Base-by-base conservation (phyloP, 1,140 invertebrate genomes). In the Lepidurus packardi region DNA sequence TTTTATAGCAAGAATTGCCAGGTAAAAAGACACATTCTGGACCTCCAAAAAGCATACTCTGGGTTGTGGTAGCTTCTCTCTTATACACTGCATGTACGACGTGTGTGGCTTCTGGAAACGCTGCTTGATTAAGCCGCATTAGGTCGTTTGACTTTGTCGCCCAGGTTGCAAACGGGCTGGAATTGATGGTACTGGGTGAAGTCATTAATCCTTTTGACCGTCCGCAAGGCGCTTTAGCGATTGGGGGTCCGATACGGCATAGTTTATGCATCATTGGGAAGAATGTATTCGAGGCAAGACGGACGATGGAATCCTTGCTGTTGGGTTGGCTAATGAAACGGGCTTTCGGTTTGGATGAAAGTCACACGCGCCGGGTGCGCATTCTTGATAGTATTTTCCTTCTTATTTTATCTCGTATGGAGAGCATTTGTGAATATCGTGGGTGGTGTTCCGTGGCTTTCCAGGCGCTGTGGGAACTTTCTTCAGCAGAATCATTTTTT, bases 61-160 rank as follows among this genome's bases (percentile, higher is more conserved):
- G 34, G 34, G 34, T 34, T 34, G 34, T 34, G 34, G 34, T 34
- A 34, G 34, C 3, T 34, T 34, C 34, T 3, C 34, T 34, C 34
- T 34, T 34, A 65, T 65, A 65, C 21, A 7, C 0, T 65, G 53
- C 34, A 3, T 34, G 21, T 65, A 65, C 53, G 13, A 65, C 53
- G 53, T 65, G 53, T 65, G 53, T 65, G 53, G 53, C 53, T 65
- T 65, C 53, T 65, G 53, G 53, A 65, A 65, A 7, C 16, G 53
- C 21, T 65, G 13, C 53, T 65, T 65, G 53, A 65, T 65, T 65
- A 65, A 65, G 53, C 21, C 53, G 53, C 53, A 65, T 65, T 65
- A 65, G 53, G 53, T 65, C 16, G 53, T 16, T 16, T 65, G 53
- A 65, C 53, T 65, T 21, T 16, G 53, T 65, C 53, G 21, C 53